Conservation (phyloP, 1,140 invertebrate species). For the Drosophila malerkotliana region DNA sequence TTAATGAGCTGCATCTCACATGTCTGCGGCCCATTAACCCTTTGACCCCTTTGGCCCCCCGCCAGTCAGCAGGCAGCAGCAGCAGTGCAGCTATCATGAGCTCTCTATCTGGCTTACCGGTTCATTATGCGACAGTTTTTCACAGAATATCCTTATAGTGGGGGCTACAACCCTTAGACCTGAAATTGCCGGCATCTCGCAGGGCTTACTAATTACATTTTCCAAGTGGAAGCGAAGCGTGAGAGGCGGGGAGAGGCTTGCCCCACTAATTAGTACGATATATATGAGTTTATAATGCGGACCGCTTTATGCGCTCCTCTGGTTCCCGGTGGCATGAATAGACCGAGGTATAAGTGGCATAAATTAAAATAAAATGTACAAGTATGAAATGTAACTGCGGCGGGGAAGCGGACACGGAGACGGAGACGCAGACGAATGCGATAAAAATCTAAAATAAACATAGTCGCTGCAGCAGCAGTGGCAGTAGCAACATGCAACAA, state of each 20-base stretch:
- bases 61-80: slow-evolving; percentile 1
- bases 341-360: slow-evolving; percentile 68
- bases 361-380: slow-evolving; percentile 80
- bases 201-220: slow-evolving; percentile 78
- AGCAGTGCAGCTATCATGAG: slow-evolving; percentile 43
- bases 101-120: slow-evolving; percentile 48
- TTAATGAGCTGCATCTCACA: slow-evolving; percentile 65
- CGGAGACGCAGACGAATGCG: slow-evolving; percentile 41
- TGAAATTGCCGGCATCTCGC: slow-evolving; percentile 18
- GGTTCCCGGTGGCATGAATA: slow-evolving; percentile 40
- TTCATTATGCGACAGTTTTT: slow-evolving; percentile 79
- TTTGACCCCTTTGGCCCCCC: slow-evolving; percentile 61
- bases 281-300: slow-evolving; percentile 53
- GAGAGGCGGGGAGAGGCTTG: slow-evolving; percentile 24
- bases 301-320: slow-evolving; percentile 51
- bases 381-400: slow-evolving; percentile 73
- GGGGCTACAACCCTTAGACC: slow-evolving; percentile 28
- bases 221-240: slow-evolving; percentile 78
- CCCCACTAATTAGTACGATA: slow-evolving; percentile 79
- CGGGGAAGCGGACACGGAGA: slow-evolving; percentile 4
- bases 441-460: slow-evolving; percentile 82
- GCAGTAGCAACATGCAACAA: slow-evolving; percentile 65
- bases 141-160: slow-evolving; percentile 30
- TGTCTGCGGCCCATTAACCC: slow-evolving; percentile 71
- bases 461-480: slow-evolving; percentile 44